phyloP scores from a whole-genome alignment of 2,888 invertebrate species.

The Syrista parreyssii region DNA sequence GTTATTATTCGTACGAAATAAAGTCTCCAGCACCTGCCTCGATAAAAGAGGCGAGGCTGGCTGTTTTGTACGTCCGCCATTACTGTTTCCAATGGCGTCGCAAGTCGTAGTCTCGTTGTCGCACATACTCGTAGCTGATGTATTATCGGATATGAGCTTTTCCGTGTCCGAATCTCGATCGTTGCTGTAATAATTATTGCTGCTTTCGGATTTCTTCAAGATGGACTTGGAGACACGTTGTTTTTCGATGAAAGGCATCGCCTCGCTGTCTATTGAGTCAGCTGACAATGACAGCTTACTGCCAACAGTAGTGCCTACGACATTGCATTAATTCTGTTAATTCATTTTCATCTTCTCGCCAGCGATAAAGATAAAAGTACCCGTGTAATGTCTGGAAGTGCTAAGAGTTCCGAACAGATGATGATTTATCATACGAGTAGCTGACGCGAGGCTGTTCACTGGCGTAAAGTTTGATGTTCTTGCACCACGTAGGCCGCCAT shows the following conservation, averaged over 20 bases:
- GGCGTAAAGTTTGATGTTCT: slow-evolving; percentile 71
- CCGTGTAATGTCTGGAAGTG: slow-evolving; percentile 65
- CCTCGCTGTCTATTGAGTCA: slow-evolving; percentile 76
- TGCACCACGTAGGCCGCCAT: slow-evolving; percentile 66
- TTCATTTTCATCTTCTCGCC: neutral
- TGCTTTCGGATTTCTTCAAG: slow-evolving; percentile 79
- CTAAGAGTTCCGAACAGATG: slow-evolving; percentile 75
- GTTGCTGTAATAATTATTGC: slow-evolving; percentile 64
- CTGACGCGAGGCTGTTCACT: slow-evolving; percentile 76
- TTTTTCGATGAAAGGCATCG: slow-evolving; percentile 74
- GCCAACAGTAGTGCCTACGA: slow-evolving; percentile 63
- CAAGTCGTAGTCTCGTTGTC: slow-evolving; percentile 65
- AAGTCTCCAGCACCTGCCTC: slow-evolving; percentile 51
- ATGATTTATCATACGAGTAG: slow-evolving; percentile 79
- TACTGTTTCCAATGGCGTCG: slow-evolving; percentile 46
- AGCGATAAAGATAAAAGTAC: slow-evolving; percentile 39
- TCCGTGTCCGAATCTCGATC: slow-evolving; percentile 79
- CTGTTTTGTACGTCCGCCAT: slow-evolving; percentile 39
- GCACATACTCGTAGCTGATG: slow-evolving; percentile 71
- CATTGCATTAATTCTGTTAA: neutral
- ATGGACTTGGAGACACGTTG: slow-evolving; percentile 80
- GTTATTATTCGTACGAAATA: slow-evolving; percentile 55
- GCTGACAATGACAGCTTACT: slow-evolving; percentile 77
- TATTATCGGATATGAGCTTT: slow-evolving; percentile 76
- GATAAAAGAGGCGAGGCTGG: slow-evolving; percentile 47